Evolutionary conservation across 2,113 vertebrate genomes (phyloP).

Genomic region (Pygoscelis antarcticus): DNA sequence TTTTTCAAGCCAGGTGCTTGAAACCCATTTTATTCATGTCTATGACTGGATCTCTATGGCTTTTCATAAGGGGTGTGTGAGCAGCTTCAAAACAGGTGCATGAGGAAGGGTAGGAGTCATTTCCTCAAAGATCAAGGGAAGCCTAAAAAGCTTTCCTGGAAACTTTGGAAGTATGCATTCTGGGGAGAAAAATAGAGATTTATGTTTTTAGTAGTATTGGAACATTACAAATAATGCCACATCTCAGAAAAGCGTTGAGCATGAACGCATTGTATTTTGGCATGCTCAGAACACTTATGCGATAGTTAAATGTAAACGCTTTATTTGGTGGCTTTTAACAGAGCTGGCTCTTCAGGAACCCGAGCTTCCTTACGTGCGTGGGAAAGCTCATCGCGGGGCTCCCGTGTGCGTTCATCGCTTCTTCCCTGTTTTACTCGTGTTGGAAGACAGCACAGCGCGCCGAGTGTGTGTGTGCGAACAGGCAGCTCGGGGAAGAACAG

Average conservation of each 20-base stretch:
- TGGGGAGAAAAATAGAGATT: background rate
- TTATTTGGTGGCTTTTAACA: constrained; percentile 40
- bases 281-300: constrained; percentile 40
- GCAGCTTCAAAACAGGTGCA: background rate
- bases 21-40: background rate
- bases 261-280: constrained; percentile 17
- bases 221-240: background rate
- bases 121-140: background rate
- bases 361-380: background rate
- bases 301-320: constrained; percentile 50
- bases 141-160: background rate
- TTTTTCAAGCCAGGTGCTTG: background rate
- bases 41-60: background rate
- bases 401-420: background rate
- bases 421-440: background rate
- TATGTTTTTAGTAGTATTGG: too few relatives aligned
- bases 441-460: background rate
- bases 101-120: background rate
- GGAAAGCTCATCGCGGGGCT: background rate
- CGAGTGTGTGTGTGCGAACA: background rate
- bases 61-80: too few relatives aligned
- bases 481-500: background rate
- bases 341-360: constrained; percentile 12
- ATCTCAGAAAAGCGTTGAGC: background rate
- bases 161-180: background rate